A percentile compares a stretch with the other conserved stretches of the same genome.
phyloP scores from a whole-genome alignment of 30 jellyfish, hydroid and myxozoan genomes.

The Pseudorhiza aurosa region DNA sequence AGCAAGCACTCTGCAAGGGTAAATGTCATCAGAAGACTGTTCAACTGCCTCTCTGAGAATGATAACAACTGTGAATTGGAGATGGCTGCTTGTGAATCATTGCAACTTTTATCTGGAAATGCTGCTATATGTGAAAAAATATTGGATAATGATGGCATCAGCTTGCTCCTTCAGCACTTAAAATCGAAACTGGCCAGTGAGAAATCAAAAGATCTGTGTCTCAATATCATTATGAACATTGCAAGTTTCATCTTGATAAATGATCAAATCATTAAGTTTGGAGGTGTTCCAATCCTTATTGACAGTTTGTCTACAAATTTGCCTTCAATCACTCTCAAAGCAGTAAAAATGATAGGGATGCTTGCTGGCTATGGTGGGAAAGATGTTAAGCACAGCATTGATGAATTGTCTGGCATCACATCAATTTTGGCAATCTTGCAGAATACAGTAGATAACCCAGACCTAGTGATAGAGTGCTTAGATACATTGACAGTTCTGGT shows the following conservation, averaged over 20 bases:
- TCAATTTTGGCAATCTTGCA: conserved; percentile 23
- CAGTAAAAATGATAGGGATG: conserved; percentile 29
- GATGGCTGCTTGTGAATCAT: conserved; percentile 42
- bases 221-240: conserved; percentile 23
- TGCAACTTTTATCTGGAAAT: conserved; percentile 9
- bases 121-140: conserved; percentile 32
- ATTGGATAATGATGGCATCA: conserved; percentile 36
- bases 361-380: conserved; percentile 55
- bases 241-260: neutral
- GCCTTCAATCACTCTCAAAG: conserved; percentile 16
- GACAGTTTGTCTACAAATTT: neutral
- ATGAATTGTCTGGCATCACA: conserved; percentile 28
- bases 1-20: neutral
- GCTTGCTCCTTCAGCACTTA: neutral
- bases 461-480: conserved; percentile 28
- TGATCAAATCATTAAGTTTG: neutral
- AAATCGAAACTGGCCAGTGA: conserved; percentile 42
- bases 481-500: conserved; percentile 24
- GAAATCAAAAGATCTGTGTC: conserved; percentile 17
- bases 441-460: conserved; percentile 4
- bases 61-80: conserved; percentile 34
- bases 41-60: conserved; percentile 42
- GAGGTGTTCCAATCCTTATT: conserved; percentile 28
- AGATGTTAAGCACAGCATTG: conserved; percentile 35
- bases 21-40: conserved; percentile 24